Percentiles rank a stretch among this genome's conserved stretches.
phyloP scores from a whole-genome alignment of 2,888 invertebrate genomes.

The Melanargia galathea region DNA sequence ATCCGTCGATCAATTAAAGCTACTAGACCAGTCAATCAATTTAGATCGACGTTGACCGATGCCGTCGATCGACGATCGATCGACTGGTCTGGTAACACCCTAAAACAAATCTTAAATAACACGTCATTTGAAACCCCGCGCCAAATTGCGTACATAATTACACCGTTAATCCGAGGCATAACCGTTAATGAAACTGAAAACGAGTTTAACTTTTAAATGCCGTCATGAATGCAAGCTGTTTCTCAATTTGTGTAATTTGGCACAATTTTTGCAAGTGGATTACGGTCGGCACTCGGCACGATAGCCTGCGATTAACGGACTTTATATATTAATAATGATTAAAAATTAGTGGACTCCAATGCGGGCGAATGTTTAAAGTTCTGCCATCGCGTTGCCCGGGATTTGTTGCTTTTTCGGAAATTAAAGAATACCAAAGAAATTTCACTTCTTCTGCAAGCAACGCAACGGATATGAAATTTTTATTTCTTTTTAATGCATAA shows the following conservation, averaged over 20 bases:
- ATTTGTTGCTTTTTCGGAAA: too few species aligned
- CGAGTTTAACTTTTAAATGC: conserved; percentile 75
- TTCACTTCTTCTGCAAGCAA: too few species aligned
- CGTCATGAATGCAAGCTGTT: conserved; percentile 77
- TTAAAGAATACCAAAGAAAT: too few species aligned
- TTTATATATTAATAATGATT: conserved; percentile 21
- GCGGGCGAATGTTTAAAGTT: background rate
- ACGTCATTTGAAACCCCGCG: conserved; percentile 52
- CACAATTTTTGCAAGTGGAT: conserved; percentile 62
- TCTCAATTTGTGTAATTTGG: conserved; percentile 72
- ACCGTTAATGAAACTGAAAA: conserved; percentile 78
- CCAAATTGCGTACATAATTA: conserved; percentile 77
- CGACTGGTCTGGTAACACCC: too few species aligned
- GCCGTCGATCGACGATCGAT: too few species aligned
- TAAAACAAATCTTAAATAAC: conserved; percentile 24
- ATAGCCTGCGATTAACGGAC: conserved; percentile 35
- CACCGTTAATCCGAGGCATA: conserved; percentile 72
- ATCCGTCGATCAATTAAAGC: too few species aligned
- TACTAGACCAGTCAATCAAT: too few species aligned
- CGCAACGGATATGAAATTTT: too few species aligned
- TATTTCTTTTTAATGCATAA: too few species aligned
- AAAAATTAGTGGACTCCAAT: conserved; percentile 17
- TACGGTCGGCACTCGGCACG: conserved; percentile 26
- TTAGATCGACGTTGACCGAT: too few species aligned
- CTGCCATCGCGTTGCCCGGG: too few species aligned